Percentiles rank a stretch among this genome's conserved stretches.
Evolutionary conservation across 2,113 vertebrate genomes (phyloP).

Genomic region (Ammodramus savannarum): DNA sequence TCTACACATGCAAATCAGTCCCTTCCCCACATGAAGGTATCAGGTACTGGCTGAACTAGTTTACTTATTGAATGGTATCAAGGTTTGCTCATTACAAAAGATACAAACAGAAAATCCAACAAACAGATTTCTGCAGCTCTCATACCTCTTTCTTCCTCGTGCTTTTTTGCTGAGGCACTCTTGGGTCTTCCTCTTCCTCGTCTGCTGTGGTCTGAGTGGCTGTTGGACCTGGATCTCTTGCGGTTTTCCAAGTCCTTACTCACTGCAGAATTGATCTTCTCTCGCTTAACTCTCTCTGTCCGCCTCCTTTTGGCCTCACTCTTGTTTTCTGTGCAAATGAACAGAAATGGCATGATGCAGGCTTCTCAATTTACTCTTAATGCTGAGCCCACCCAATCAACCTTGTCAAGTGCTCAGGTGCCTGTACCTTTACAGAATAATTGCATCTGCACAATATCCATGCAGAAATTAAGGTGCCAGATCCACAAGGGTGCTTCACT

Average conservation of each 20-base stretch:
- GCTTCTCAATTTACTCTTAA: not conserved
- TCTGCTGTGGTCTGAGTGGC: conserved; percentile 92
- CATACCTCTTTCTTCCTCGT: conserved; percentile 95
- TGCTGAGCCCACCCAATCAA: not conserved
- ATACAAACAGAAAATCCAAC: not conserved
- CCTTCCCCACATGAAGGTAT: not conserved
- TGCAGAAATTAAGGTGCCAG: not conserved
- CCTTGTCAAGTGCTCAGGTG: not conserved
- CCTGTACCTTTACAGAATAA: not conserved
- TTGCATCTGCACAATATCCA: rapidly evolving
- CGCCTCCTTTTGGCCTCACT: conserved; percentile 90
- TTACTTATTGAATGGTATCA: not conserved
- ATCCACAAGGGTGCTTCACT: not conserved
- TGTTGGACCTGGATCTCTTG: conserved; percentile 87
- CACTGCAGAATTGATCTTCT: conserved; percentile 86
- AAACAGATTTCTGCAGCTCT: not conserved
- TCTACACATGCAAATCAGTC: not conserved
- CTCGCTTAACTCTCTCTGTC: conserved; percentile 90
- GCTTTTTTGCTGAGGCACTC: conserved; percentile 89
- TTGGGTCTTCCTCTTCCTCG: conserved; percentile 93
- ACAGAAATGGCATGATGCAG: conserved; percentile 45
- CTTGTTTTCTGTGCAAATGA: conserved; percentile 82
- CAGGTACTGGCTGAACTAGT: not conserved
- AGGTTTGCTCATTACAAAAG: not conserved
- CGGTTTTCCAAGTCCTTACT: conserved; percentile 90